Evolutionary conservation across 2,888 invertebrate genomes (phyloP), one percentile per base, ranked within the genome.

Genomic region (Orthosia cruda): DNA sequence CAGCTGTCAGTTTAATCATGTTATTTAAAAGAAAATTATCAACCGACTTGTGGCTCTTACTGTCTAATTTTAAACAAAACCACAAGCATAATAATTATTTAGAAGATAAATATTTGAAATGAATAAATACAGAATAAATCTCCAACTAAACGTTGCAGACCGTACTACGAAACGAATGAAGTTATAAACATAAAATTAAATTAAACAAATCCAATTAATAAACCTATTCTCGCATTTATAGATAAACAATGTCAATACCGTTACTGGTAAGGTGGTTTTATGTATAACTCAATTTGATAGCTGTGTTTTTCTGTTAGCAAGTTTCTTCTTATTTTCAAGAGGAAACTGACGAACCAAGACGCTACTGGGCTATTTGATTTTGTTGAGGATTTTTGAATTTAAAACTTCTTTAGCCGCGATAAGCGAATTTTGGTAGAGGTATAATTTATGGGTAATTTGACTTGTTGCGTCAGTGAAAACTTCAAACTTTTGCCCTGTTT

Each of bases 251-350:
- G 92, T 87, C 85, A 87, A 86, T 90, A 78, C 54, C 74, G 74
- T 81, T 92, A 81, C 84, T 86, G 91, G 93, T 93, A 88, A 92
- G 92, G 75, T 74, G 40, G 65, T 72, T 79, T 77, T 79, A 58
- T 74, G 49, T 52, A 16, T 54, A 62, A 13, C 40, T 65, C 18
- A 59, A 58, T 50, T 47, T 52, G 55, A 40, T 26, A 18, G 15
- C n/a, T 58, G 54, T 61, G 32, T 16, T 13, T n/a, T 32, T 40
- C 50, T 47, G 55, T 4, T 40, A 15, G 1, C 40, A 59, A 45
- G 13, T 13, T 32, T 40, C 18, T n/a, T 58, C n/a, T 52, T 15
- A 55, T 58, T 40, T 40, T 40, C n/a, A n/a, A 40, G 58, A 59
- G n/a, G 40, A 32, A 32, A n/a, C 26, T 12, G 18, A 11, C 1